Percentiles rank a stretch among this genome's conserved stretches.
These are phyloP conservation scores for Syngnathus typhle DNA, from an alignment of 2,113 vertebrate genomes.

Conservation along the genomic window DNA sequence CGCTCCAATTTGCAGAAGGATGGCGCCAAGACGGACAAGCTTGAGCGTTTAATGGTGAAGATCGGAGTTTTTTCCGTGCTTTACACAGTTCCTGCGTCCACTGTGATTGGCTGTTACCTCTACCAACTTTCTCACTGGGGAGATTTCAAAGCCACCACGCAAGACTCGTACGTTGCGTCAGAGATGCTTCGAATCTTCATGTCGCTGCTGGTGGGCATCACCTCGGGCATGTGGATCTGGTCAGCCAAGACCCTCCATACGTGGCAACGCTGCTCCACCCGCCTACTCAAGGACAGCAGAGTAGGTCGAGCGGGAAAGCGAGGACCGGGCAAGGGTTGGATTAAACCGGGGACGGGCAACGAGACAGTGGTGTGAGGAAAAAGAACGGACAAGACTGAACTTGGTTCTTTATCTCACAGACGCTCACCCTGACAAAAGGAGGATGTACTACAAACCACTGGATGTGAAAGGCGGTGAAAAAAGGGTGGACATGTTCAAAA, in stretches of 20 bases:
- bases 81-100: slow-evolving; percentile 95
- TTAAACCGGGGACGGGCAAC: slow-evolving; percentile 88
- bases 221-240: slow-evolving; percentile 99
- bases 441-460: slow-evolving; percentile 37
- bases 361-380: slow-evolving; percentile 86
- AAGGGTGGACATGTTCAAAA: slow-evolving; percentile 18
- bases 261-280: slow-evolving; percentile 90
- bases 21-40: slow-evolving; percentile 95
- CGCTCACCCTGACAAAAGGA: slow-evolving; percentile 22
- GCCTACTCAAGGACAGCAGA: slow-evolving; percentile 81
- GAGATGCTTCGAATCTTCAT: slow-evolving; percentile 98
- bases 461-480: slow-evolving; percentile 29
- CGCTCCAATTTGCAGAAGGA: slow-evolving; percentile 98
- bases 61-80: slow-evolving; percentile 97
- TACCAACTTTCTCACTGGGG: slow-evolving; percentile 96
- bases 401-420: slow-evolving; percentile 23
- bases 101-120: slow-evolving; percentile 95
- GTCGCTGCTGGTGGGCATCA: slow-evolving; percentile 95
- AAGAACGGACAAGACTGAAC: slow-evolving; percentile 36
- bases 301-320: slow-evolving; percentile 79
- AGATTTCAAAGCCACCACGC: slow-evolving; percentile 79
- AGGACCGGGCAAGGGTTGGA: slow-evolving; percentile 79
- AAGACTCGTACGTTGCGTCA: slow-evolving; percentile 89
- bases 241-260: slow-evolving; percentile 97
- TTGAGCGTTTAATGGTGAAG: slow-evolving; percentile 97